A percentile compares a stretch with the other conserved stretches of the same genome.
phyloP scores from a whole-genome alignment of 2,888 invertebrate species.

The Rugalucina vietnamica region DNA sequence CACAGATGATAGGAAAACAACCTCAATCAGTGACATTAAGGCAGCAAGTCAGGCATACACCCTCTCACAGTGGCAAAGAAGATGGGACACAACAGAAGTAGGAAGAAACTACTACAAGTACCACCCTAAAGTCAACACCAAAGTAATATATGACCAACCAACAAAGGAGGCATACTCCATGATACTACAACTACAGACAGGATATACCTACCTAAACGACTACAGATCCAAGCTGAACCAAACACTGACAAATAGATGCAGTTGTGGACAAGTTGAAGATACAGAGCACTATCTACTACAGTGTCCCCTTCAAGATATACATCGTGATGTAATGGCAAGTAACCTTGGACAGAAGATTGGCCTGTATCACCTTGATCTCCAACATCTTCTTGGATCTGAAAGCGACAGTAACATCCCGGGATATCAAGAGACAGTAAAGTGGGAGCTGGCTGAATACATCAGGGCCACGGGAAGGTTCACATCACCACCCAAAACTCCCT shows the following conservation, averaged over 20 bases:
- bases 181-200: background rate
- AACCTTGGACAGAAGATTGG: background rate
- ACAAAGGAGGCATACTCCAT: background rate
- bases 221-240: background rate
- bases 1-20: no score
- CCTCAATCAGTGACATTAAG: no score
- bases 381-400: background rate
- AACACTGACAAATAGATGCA: background rate
- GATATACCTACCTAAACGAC: background rate
- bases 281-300: background rate
- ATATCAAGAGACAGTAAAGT: background rate
- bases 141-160: background rate
- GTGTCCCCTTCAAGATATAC: background rate
- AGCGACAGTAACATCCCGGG: background rate
- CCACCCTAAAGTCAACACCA: no score
- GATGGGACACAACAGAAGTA: no score
- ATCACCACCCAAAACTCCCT: background rate
- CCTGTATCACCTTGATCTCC: background rate
- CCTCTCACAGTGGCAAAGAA: no score
- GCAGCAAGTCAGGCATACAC: no score
- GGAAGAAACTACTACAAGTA: no score
- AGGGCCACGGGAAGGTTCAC: background rate
- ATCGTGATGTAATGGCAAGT: background rate
- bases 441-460: background rate
- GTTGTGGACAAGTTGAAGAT: background rate